Evolutionary conservation across 1,140 invertebrate genomes (phyloP).

Genomic region (Adelges cooleyi): DNA sequence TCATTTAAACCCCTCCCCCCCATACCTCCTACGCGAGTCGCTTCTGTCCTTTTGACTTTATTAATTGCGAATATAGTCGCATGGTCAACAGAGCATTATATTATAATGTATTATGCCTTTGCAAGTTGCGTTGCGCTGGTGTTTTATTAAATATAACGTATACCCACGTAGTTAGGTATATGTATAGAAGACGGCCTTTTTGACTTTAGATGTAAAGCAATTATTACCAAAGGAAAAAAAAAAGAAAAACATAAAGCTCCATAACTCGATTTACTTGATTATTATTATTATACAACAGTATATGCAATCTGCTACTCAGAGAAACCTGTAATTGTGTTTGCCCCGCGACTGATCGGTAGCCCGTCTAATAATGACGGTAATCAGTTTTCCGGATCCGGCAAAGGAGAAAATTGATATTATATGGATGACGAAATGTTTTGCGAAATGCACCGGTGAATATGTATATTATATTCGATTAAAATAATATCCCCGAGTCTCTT

Average conservation of each 20-base stretch:
- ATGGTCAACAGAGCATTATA: slow-evolving; percentile 18
- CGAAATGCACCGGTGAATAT: slow-evolving; percentile 7
- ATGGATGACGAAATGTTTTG: neutral
- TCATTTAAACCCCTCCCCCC: slow-evolving; percentile 13
- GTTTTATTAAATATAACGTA: no score
- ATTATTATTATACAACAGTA: no score
- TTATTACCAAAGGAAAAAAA: no score
- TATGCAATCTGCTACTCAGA: no score
- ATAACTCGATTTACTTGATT: no score
- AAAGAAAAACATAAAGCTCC: no score
- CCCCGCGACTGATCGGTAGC: slow-evolving; percentile 12
- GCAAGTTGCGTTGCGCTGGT: no score
- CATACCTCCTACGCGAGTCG: no score
- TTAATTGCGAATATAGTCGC: slow-evolving; percentile 19
- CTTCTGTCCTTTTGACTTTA: neutral
- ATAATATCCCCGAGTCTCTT: slow-evolving; percentile 9
- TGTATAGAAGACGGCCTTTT: no score
- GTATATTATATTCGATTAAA: slow-evolving; percentile 26
- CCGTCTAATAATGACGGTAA: slow-evolving; percentile 20
- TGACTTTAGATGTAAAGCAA: no score
- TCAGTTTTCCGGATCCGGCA: neutral
- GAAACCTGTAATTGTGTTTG: slow-evolving; percentile 19
- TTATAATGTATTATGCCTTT: no score
- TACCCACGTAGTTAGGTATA: no score
- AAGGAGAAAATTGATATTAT: neutral